Percentiles rank a stretch among this genome's conserved stretches.
phyloP scores from a whole-genome alignment of 2,888 invertebrate genomes.

The Troglohyphantes excavatus region DNA sequence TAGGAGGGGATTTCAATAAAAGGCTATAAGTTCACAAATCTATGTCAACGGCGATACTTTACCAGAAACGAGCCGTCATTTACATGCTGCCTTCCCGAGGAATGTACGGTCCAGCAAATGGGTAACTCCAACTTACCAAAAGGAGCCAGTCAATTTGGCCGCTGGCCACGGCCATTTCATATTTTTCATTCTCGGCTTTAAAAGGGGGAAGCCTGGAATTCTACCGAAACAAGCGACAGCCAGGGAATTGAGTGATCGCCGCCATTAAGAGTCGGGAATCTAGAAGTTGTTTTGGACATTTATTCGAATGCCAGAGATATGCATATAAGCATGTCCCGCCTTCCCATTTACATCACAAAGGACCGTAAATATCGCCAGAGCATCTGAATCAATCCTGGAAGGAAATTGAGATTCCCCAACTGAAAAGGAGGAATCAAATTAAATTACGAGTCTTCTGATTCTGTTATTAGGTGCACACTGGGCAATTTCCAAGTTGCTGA shows the following conservation, averaged over 20 bases:
- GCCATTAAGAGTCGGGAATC: not conserved
- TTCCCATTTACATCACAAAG: not conserved
- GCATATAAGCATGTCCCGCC: not conserved
- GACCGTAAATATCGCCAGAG: not conserved
- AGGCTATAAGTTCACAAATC: constrained; percentile 9
- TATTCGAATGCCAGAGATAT: constrained; percentile 5
- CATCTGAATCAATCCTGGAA: not conserved
- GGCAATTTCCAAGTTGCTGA: constrained; percentile 1
- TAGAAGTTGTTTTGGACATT: not conserved
- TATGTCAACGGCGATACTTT: not conserved
- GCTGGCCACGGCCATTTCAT: not conserved
- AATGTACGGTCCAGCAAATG: constrained; percentile 5
- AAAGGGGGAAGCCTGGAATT: not conserved
- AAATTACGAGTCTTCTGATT: not conserved
- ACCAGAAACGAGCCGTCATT: not conserved
- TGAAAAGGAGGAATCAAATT: constrained; percentile 5
- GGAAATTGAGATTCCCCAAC: not conserved
- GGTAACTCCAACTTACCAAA: not conserved
- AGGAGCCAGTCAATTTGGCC: constrained; percentile 7
- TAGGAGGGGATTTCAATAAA: not conserved
- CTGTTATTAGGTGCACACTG: constrained; percentile 9
- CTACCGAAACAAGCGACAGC: not conserved
- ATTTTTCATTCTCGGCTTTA: constrained; percentile 5
- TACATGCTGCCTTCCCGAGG: not conserved
- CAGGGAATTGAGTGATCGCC: not conserved